These are phyloP conservation scores for Merluccius polli DNA, from an alignment of 2,797 vertebrate genomes.

Conservation along the genomic window DNA sequence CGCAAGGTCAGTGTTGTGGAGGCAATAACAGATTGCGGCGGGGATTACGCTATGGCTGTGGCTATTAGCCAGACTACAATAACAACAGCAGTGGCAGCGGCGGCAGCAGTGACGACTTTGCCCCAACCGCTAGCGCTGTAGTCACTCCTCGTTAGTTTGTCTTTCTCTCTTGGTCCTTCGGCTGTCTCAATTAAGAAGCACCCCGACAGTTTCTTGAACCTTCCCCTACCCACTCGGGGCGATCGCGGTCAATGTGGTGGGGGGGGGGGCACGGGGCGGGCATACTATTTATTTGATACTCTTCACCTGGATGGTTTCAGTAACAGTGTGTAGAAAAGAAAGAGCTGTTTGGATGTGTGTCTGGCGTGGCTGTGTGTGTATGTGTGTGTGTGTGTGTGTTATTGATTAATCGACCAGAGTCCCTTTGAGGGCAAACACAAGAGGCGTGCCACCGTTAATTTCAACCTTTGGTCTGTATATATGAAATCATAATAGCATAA, in stretches of 20 bases:
- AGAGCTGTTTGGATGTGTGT: neutral
- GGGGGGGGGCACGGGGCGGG: too few species aligned
- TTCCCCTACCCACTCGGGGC: neutral
- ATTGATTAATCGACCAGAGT: neutral
- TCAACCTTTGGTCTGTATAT: neutral
- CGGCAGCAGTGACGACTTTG: neutral
- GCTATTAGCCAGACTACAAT: neutral
- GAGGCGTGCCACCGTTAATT: neutral
- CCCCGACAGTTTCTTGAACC: neutral
- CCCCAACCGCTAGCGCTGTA: neutral
- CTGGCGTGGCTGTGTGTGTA: neutral
- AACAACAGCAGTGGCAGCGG: neutral
- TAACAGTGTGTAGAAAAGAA: neutral
- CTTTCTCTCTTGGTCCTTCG: slow-evolving; percentile 14
- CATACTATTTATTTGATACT: neutral
- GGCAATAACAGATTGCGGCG: neutral
- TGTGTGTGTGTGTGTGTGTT: neutral
- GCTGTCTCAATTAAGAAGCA: slow-evolving; percentile 45
- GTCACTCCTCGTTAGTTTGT: neutral
- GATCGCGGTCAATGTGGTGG: neutral
- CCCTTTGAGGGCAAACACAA: neutral
- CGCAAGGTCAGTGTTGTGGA: slow-evolving; percentile 23
- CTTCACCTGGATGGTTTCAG: neutral
- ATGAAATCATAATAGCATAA: neutral
- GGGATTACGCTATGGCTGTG: neutral